phyloP scores from a whole-genome alignment of 2,888 invertebrate species.

The Limnephilus marmoratus region DNA sequence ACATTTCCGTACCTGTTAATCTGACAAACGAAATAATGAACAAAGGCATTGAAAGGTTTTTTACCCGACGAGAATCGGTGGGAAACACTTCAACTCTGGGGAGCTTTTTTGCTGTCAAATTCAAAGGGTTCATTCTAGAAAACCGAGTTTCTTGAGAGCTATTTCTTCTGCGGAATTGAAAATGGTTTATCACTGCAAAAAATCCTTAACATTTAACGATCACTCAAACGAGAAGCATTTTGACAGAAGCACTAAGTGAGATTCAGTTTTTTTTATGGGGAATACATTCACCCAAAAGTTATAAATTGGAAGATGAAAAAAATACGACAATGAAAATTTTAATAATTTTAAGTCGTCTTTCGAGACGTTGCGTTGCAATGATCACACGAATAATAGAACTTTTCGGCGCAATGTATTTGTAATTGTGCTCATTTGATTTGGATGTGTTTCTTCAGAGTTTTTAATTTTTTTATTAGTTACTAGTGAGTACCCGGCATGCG shows the following conservation, averaged over 20 bases:
- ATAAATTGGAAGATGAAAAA: background rate
- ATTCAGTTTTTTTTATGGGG: background rate
- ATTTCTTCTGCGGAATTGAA: background rate
- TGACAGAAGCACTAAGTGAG: background rate
- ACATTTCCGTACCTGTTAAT: too few species aligned
- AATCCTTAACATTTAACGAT: too few species aligned
- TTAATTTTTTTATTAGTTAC: background rate
- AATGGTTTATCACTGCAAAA: background rate
- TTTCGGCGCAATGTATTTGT: background rate
- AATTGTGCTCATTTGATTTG: background rate
- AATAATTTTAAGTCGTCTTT: background rate
- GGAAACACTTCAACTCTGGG: background rate
- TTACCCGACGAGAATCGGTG: background rate
- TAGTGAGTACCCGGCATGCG: too few species aligned
- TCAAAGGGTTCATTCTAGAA: too few species aligned
- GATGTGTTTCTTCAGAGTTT: background rate
- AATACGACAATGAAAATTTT: too few species aligned
- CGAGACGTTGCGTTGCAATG: too few species aligned
- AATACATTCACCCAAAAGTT: background rate
- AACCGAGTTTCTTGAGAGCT: too few species aligned
- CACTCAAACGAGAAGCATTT: background rate
- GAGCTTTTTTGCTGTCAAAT: too few species aligned
- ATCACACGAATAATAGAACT: too few species aligned
- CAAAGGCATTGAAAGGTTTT: too few species aligned
- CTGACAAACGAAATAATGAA: too few species aligned